phyloP scores from a whole-genome alignment of 2,888 invertebrate species.

The Acrobasis consociella region DNA sequence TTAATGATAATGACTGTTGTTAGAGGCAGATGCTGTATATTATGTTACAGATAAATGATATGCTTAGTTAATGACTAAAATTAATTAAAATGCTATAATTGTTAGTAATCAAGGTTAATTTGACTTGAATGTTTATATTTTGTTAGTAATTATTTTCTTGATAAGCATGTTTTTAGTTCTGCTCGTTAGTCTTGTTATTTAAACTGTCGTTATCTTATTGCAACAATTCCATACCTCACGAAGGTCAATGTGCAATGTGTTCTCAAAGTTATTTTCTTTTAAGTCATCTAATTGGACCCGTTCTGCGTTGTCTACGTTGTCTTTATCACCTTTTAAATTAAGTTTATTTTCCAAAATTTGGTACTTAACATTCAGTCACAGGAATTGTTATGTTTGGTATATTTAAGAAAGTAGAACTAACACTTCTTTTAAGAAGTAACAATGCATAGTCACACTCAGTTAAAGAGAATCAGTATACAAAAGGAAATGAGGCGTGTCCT shows the following conservation, averaged over 20 bases:
- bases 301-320: not conserved
- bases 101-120: not conserved
- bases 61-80: not conserved
- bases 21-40: slow-evolving; percentile 2
- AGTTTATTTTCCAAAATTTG: not conserved
- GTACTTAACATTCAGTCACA: slow-evolving; percentile 44
- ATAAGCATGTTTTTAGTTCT: not conserved
- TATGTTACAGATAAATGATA: not conserved
- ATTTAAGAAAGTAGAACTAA: slow-evolving; percentile 78
- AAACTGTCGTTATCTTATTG: slow-evolving; percentile 12
- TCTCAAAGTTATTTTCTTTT: slow-evolving; percentile 9
- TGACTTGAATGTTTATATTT: not conserved
- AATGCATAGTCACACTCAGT: slow-evolving; percentile 76
- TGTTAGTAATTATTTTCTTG: not conserved
- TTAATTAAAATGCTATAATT: slow-evolving; percentile 8
- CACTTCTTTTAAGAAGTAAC: slow-evolving; percentile 70
- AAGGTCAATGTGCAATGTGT: slow-evolving; percentile 7
- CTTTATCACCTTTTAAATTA: not conserved
- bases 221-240: slow-evolving; percentile 14
- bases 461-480: slow-evolving; percentile 67
- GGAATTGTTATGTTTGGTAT: slow-evolving; percentile 59
- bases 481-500: slow-evolving; percentile 73
- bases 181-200: slow-evolving; percentile 18
- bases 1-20: slow-evolving; percentile 14
- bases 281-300: slow-evolving; percentile 3